These are phyloP conservation scores for Limanda limanda DNA, from an alignment of 2,113 vertebrate species.

Conservation along the genomic window DNA sequence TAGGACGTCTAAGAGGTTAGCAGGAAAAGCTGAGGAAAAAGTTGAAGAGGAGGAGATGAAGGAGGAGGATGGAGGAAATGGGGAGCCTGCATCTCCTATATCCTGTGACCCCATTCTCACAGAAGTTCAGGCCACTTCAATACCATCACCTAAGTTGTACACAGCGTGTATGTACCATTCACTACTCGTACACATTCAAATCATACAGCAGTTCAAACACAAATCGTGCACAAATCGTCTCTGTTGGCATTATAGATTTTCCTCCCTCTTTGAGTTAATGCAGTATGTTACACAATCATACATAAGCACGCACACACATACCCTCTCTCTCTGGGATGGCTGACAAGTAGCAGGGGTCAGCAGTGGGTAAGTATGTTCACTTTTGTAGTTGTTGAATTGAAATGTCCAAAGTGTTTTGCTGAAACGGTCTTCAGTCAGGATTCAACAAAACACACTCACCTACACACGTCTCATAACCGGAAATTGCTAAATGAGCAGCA, in stretches of 20 bases:
- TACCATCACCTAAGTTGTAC: constrained; percentile 88
- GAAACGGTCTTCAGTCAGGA: constrained; percentile 11
- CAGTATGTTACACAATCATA: constrained; percentile 35
- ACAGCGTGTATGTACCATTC: constrained; percentile 94
- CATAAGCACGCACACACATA: constrained; percentile 32
- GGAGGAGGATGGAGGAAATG: constrained; percentile 42
- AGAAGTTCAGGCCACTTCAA: constrained; percentile 88
- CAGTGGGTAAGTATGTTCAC: constrained; percentile 75
- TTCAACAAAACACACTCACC: not conserved
- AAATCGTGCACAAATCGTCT: constrained; percentile 39
- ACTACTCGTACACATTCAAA: constrained; percentile 80
- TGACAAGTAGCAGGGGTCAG: constrained; percentile 62
- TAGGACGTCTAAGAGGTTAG: constrained; percentile 70
- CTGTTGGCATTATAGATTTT: constrained; percentile 5
- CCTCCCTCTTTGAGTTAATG: constrained; percentile 17
- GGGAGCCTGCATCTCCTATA: constrained; percentile 80
- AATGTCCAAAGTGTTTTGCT: constrained; percentile 31
- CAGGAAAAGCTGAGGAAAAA: constrained; percentile 82
- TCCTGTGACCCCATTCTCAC: constrained; percentile 92
- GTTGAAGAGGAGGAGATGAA: constrained; percentile 62
- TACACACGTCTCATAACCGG: constrained; percentile 21
- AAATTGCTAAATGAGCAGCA: constrained; percentile 1
- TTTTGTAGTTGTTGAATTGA: constrained; percentile 44
- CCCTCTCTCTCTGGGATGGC: constrained; percentile 31
- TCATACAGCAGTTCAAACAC: constrained; percentile 43